A percentile compares a stretch with the other conserved stretches of the same genome.
phyloP scores from a whole-genome alignment of 2,888 invertebrate genomes.

The Arctia plantaginis region DNA sequence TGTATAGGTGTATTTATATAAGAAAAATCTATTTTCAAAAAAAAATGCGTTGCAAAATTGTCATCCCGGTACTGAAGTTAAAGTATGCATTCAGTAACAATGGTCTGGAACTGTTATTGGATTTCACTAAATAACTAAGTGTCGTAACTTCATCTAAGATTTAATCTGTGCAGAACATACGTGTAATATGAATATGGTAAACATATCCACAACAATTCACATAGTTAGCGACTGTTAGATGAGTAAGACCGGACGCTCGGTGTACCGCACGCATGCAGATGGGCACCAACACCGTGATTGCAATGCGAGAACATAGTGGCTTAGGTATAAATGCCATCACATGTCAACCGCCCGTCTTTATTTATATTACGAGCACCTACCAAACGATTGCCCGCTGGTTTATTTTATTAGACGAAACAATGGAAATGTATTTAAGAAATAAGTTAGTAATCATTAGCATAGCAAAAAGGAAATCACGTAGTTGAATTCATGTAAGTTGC shows the following conservation, averaged over 20 bases:
- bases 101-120: background rate
- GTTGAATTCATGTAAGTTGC: conserved; percentile 58
- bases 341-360: conserved; percentile 69
- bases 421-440: conserved; percentile 70
- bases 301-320: conserved; percentile 78
- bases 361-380: conserved; percentile 79
- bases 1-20: background rate
- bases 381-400: conserved; percentile 75
- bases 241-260: conserved; percentile 83
- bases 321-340: conserved; percentile 84
- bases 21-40: background rate
- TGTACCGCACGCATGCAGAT: conserved; percentile 79
- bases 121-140: conserved; percentile 4
- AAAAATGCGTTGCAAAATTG: background rate
- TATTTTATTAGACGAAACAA: conserved; percentile 76
- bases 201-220: conserved; percentile 60
- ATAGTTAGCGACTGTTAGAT: conserved; percentile 74
- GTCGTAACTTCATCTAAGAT: conserved; percentile 5
- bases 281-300: conserved; percentile 72
- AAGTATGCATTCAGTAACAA: background rate
- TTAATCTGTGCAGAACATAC: conserved; percentile 13
- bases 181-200: conserved; percentile 53
- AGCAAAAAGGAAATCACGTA: conserved; percentile 81
- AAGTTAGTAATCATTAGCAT: conserved; percentile 65
- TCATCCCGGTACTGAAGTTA: no score